phyloP scores from a whole-genome alignment of 2,797 vertebrate genomes.

The Pangasius sanitwongsei region DNA sequence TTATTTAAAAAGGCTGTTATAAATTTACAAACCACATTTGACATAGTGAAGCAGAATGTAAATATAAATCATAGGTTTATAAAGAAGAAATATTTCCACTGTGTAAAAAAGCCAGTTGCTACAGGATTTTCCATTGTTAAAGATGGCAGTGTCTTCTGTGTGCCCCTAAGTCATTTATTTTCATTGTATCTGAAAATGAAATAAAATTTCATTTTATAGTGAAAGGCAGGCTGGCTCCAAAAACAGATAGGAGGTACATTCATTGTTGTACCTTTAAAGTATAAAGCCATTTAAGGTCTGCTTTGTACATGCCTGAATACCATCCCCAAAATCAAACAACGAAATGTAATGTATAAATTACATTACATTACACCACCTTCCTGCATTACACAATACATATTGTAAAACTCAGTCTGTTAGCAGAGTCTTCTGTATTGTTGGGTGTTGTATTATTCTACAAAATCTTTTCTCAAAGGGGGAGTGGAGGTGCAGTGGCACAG shows the following conservation, averaged over 20 bases:
- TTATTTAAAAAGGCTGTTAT: background rate
- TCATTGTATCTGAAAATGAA: background rate
- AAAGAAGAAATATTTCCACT: background rate
- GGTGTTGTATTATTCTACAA: background rate
- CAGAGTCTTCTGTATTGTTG: background rate
- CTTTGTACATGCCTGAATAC: background rate
- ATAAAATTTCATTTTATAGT: background rate
- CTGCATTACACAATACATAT: background rate
- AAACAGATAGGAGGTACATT: background rate
- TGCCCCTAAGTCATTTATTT: background rate
- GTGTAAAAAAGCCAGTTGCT: background rate
- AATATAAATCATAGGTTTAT: background rate
- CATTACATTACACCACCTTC: background rate
- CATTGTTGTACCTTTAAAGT: background rate
- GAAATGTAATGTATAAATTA: background rate
- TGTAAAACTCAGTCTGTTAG: background rate
- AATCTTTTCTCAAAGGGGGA: background rate
- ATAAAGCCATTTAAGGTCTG: background rate
- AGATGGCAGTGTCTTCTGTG: background rate
- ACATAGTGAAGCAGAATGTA: background rate
- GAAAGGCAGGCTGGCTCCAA: background rate
- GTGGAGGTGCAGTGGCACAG: too few relatives aligned
- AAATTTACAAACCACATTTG: background rate
- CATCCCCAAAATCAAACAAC: constrained; percentile 6
- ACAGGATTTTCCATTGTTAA: background rate